Percentiles rank a stretch among this genome's conserved stretches.
phyloP scores from a whole-genome alignment of 2,797 vertebrate genomes.

The Trachurus trachurus region DNA sequence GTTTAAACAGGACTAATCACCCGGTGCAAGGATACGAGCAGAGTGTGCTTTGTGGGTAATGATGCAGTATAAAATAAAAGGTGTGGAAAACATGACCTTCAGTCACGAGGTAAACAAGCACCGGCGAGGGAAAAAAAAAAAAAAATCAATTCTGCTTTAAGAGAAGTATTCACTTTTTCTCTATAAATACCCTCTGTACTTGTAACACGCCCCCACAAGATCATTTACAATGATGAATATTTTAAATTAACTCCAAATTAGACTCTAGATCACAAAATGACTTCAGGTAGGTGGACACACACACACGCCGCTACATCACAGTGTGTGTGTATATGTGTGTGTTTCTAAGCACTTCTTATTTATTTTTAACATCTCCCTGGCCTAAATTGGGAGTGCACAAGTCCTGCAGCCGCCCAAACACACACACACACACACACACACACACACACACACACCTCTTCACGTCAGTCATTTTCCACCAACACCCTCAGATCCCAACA shows the following conservation, averaged over 20 bases:
- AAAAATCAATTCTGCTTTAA: constrained; percentile 30
- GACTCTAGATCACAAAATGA: constrained; percentile 7
- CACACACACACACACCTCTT: too few species aligned
- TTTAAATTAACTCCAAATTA: constrained; percentile 44
- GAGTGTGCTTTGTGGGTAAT: constrained; percentile 35
- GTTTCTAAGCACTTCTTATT: constrained; percentile 1
- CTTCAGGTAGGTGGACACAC: neutral
- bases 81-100: constrained; percentile 50
- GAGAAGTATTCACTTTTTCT: constrained; percentile 5
- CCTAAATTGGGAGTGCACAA: constrained; percentile 35
- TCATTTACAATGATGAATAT: constrained; percentile 30
- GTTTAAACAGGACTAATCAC: constrained; percentile 46
- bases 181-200: constrained; percentile 5
- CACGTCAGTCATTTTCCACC: constrained; percentile 63
- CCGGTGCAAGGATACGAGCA: constrained; percentile 2
- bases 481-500: constrained; percentile 65
- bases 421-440: neutral
- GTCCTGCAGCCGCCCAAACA: constrained; percentile 29
- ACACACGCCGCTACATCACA: neutral
- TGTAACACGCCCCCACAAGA: neutral
- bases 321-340: neutral
- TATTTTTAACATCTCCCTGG: constrained; percentile 13
- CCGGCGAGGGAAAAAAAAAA: constrained; percentile 4
- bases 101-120: constrained; percentile 44
- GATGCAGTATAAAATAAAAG: constrained; percentile 51